Evolutionary conservation across 2,113 vertebrate genomes (phyloP).

Genomic region (Pteronura brasiliensis): DNA sequence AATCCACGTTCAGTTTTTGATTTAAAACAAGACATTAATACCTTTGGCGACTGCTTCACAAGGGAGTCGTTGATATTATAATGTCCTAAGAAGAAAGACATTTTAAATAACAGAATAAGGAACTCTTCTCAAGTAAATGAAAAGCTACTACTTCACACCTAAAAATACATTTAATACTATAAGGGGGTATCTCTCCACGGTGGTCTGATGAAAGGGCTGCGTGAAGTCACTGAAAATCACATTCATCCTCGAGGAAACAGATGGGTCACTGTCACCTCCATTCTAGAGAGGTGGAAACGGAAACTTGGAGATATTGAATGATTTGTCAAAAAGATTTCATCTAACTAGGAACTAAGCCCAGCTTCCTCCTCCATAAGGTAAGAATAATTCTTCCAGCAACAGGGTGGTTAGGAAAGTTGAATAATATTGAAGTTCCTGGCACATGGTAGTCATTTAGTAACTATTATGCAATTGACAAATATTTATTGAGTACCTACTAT

Average conservation of each 20-base stretch:
- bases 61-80: conserved; percentile 80
- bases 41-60: conserved; percentile 74
- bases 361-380: background rate
- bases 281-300: background rate
- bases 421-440: background rate
- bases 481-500: background rate
- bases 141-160: background rate
- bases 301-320: background rate
- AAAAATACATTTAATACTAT: background rate
- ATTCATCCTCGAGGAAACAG: background rate
- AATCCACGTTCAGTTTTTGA: conserved; percentile 76
- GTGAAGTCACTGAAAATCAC: background rate
- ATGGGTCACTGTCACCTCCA: background rate
- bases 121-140: background rate
- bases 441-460: background rate
- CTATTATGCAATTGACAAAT: background rate
- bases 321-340: background rate
- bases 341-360: background rate
- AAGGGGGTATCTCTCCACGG: background rate
- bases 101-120: background rate
- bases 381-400: background rate
- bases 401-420: background rate
- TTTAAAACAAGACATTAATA: conserved; percentile 82
- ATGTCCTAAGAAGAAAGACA: conserved; percentile 80
- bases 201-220: background rate